Percentiles rank a stretch among this genome's conserved stretches.
These are phyloP conservation scores for Thecophora atra DNA, from an alignment of 2,888 invertebrate species.

Conservation along the genomic window DNA sequence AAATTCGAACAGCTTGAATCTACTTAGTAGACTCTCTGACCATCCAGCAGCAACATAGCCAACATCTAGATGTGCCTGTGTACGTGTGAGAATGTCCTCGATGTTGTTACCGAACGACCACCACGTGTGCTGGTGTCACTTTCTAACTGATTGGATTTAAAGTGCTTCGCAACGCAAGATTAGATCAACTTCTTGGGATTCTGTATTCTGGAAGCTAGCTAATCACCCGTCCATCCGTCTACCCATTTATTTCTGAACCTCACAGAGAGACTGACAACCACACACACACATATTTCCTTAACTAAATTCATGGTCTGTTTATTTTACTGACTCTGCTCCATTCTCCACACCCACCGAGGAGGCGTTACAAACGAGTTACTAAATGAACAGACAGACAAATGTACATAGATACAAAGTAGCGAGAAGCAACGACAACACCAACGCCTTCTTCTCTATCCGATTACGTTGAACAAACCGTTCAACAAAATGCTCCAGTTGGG, in stretches of 20 bases:
- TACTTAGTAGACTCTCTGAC: slow-evolving; percentile 15
- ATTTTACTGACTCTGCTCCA: not conserved
- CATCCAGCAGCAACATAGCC: slow-evolving; percentile 5
- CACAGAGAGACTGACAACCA: not conserved
- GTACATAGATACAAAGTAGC: slow-evolving; percentile 5
- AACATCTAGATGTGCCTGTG: not conserved
- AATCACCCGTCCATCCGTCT: slow-evolving; percentile 4
- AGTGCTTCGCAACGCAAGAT: slow-evolving; percentile 33
- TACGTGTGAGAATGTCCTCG: slow-evolving; percentile 7
- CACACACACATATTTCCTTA: not conserved
- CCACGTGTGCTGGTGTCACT: slow-evolving; percentile 19
- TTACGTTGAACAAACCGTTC: not conserved
- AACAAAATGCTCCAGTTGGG: not conserved
- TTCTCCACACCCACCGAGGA: not conserved
- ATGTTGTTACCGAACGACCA: not conserved
- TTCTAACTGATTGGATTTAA: slow-evolving; percentile 34
- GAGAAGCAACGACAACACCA: slow-evolving; percentile 7
- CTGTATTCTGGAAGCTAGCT: not conserved
- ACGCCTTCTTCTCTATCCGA: not conserved
- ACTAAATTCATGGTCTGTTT: not conserved
- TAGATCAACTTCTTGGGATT: slow-evolving; percentile 17
- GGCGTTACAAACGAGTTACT: not conserved
- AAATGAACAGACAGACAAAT: not conserved
- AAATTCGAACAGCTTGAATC: slow-evolving; percentile 22
- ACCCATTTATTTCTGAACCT: not conserved